phyloP scores from a whole-genome alignment of 2,113 vertebrate genomes.

The Thalassarche chlororhynchos region DNA sequence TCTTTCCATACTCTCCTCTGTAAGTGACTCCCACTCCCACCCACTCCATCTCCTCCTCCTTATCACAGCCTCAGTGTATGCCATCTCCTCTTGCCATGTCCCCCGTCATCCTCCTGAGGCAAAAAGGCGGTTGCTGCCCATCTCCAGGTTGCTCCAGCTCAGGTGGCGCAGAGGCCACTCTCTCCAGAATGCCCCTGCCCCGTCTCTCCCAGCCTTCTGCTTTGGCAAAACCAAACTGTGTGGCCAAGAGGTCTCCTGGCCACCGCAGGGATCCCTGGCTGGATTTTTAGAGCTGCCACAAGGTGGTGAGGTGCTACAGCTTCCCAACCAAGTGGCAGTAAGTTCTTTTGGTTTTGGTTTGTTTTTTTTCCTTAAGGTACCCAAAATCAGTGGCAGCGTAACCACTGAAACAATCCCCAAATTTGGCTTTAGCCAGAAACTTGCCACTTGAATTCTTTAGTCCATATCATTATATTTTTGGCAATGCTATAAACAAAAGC shows the following conservation, averaged over 20 bases:
- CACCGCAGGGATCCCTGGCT: neutral
- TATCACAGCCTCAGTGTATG: neutral
- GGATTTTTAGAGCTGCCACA: neutral
- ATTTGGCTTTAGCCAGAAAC: neutral
- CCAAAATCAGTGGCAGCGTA: neutral
- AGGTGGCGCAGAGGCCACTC: rapidly evolving
- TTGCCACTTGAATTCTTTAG: neutral
- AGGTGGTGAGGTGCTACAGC: neutral
- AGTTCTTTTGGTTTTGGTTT: neutral
- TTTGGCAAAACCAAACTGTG: neutral
- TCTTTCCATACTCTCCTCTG: neutral
- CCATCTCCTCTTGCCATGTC: neutral
- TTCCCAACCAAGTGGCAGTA: neutral
- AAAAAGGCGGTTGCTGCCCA: neutral
- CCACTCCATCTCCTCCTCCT: neutral
- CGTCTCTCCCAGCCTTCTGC: neutral
- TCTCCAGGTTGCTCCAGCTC: neutral
- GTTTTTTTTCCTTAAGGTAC: neutral
- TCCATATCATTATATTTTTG: neutral
- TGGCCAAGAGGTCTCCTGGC: neutral
- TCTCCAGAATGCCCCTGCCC: neutral
- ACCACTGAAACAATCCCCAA: neutral
- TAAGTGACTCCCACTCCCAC: neutral
- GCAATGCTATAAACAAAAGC: neutral
- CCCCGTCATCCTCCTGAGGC: neutral